Evolutionary conservation across 2,797 vertebrate species (phyloP), one percentile per base, ranked within the genome.

Genomic region (Lindbergichthys nudifrons): DNA sequence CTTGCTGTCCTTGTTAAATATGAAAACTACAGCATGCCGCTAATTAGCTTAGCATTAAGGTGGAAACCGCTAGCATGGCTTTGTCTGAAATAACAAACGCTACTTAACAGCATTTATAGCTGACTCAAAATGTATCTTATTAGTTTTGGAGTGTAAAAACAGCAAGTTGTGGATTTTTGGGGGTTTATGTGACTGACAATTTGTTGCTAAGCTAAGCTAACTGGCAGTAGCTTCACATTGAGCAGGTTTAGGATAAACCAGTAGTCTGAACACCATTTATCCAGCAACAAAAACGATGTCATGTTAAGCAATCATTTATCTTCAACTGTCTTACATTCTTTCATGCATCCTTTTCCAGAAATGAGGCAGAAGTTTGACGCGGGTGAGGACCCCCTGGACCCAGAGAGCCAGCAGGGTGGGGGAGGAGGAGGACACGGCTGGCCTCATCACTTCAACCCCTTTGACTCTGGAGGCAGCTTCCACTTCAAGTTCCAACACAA

Each of bases 401-500:
- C 96, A 0, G 96, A 96, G 72, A 96, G 89, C 81, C 95, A 96
- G 89, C 96, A 96, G 67, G 94, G 94, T 0, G 94, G 93, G 0
- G 92, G 91, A 10, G 93, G 90, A 1, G 91, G 94, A 14, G 90
- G 87, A n/a, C 94, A 95, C 15, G 83, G 88, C 47, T 96, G 95
- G 95, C 95, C 96, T 12, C 95, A 95, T 19, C 94, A 95, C 76
- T 96, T 96, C 81, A 96, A 96, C 91, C 96, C 96, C 2, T 96
- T 96, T 1, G 94, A 96, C 56, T 95, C 95, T 0, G 95, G 95
- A 0, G 93, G 95, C 70, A 96, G 92, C 87, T 96, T 93, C 82
- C 95, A 96, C 86, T 96, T 96, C 82, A 96, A 96, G 81, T 96
- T 96, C 80, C 94, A 96, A 48, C 94, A 94, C 81, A 95, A 96